These are phyloP conservation scores for Chondrilla cf. caribensis DNA, from an alignment of 37 sponge, comb jelly and placozoan genomes.

Conservation along the genomic window DNA sequence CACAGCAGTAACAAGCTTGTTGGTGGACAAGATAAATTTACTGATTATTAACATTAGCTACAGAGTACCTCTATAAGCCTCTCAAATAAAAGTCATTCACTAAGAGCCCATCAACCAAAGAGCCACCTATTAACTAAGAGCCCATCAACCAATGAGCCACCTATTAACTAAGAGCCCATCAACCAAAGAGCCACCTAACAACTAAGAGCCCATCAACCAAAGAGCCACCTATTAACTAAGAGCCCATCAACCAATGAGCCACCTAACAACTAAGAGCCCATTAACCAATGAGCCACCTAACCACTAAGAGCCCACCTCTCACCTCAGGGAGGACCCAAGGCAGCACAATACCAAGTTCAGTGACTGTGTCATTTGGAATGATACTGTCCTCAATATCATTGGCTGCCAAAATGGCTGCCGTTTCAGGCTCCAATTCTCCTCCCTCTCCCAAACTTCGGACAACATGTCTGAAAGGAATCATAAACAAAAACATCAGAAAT, in stretches of 20 bases:
- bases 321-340: slow-evolving; percentile 81
- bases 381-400: slow-evolving; percentile 66
- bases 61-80: background rate
- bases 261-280: background rate
- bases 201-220: background rate
- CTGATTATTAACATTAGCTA: no score
- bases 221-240: no score
- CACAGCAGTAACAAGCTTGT: slow-evolving; percentile 20
- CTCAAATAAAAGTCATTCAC: background rate
- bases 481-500: background rate
- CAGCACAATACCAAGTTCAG: slow-evolving; percentile 54
- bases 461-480: slow-evolving; percentile 42
- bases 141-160: background rate
- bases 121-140: background rate
- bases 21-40: no score
- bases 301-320: background rate
- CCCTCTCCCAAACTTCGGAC: slow-evolving; percentile 77
- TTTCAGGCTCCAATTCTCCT: slow-evolving; percentile 79
- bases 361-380: slow-evolving; percentile 47
- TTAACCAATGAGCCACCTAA: background rate
- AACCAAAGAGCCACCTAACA: background rate
- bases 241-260: no score
- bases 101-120: background rate
- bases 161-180: background rate
- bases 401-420: slow-evolving; percentile 78